phyloP scores from a whole-genome alignment of 2,113 vertebrate genomes.

The Dinomys branickii region DNA sequence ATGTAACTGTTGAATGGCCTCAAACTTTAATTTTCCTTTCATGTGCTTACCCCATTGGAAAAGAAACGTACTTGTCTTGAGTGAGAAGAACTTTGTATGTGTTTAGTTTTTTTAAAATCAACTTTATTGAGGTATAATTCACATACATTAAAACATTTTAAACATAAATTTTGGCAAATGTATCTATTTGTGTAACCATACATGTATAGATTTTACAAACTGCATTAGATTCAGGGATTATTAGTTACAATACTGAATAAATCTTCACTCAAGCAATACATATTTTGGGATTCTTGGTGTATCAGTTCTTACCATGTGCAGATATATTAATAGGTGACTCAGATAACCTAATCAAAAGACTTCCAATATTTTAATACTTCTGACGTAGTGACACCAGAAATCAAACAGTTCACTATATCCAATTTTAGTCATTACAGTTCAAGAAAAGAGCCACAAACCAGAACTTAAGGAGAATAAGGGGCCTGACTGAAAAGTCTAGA shows the following conservation, averaged over 20 bases:
- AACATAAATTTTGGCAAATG: slow-evolving; percentile 39
- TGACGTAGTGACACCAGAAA: slow-evolving; percentile 46
- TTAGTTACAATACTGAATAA: slow-evolving; percentile 47
- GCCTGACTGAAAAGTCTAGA: background rate
- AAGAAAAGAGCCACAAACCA: slow-evolving; percentile 47
- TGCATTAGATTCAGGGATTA: slow-evolving; percentile 43
- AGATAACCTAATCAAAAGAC: slow-evolving; percentile 11
- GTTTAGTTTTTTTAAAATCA: slow-evolving; percentile 49
- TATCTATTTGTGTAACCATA: slow-evolving; percentile 31
- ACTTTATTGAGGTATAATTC: slow-evolving; percentile 53
- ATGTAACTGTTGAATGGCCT: slow-evolving; percentile 15
- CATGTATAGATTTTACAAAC: slow-evolving; percentile 31
- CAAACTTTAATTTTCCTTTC: slow-evolving; percentile 52
- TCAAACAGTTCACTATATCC: slow-evolving; percentile 46
- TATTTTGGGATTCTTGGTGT: slow-evolving; percentile 11
- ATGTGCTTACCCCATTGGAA: background rate
- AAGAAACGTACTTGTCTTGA: slow-evolving; percentile 18
- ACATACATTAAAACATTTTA: slow-evolving; percentile 44
- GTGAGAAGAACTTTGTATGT: slow-evolving; percentile 51
- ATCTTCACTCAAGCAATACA: slow-evolving; percentile 51
- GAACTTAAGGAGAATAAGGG: slow-evolving; percentile 2
- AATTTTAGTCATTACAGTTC: slow-evolving; percentile 23
- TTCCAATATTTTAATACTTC: slow-evolving; percentile 45
- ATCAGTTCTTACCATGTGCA: background rate
- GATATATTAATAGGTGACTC: background rate